Conservation (phyloP, 2,888 invertebrate genomes). For the Lysandra coridon region DNA sequence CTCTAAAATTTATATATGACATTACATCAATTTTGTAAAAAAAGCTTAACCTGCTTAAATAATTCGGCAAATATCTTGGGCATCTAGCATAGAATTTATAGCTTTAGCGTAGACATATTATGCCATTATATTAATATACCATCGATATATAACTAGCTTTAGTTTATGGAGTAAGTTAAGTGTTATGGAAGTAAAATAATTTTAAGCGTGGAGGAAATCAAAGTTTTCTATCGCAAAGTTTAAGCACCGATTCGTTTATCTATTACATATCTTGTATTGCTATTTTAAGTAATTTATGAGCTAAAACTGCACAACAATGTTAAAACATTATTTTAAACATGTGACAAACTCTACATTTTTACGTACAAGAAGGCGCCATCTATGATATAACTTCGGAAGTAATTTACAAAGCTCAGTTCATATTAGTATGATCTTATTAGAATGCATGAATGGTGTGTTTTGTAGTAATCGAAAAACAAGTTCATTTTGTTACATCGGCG, state of each 20-base stretch:
- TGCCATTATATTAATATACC: slow-evolving; percentile 31
- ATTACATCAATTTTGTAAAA: background rate
- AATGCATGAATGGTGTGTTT: background rate
- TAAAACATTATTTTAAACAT: background rate
- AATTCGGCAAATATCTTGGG: background rate
- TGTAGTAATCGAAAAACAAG: background rate
- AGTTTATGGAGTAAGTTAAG: slow-evolving; percentile 34
- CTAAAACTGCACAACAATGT: background rate
- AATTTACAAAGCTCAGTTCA: background rate
- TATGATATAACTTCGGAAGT: background rate
- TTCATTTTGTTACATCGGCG: background rate
- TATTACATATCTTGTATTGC: background rate
- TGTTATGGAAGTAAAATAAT: slow-evolving; percentile 25
- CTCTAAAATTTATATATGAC: background rate
- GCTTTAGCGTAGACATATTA: slow-evolving; percentile 26
- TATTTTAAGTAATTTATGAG: background rate
- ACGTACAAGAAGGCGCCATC: background rate
- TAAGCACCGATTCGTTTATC: slow-evolving; percentile 1
- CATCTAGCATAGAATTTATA: slow-evolving; percentile 22
- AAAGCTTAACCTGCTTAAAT: background rate
- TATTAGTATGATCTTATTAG: background rate
- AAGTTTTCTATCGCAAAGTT: background rate
- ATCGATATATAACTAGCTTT: slow-evolving; percentile 36
- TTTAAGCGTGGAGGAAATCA: slow-evolving; percentile 4
- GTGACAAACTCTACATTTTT: background rate